These are phyloP conservation scores for Chrosomus eos DNA, from an alignment of 2,797 vertebrate species.

Conservation along the genomic window DNA sequence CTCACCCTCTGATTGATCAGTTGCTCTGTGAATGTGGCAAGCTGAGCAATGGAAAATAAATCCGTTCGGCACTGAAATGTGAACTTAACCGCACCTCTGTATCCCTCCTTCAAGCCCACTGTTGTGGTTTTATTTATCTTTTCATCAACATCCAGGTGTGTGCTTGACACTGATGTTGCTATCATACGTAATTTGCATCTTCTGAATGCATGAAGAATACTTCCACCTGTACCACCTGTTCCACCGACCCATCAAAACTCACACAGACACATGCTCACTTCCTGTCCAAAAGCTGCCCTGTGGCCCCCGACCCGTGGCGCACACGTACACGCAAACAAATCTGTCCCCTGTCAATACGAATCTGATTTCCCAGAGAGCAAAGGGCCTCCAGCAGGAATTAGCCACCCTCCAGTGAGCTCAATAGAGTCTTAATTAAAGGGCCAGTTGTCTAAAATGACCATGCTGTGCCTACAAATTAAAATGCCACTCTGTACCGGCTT, in stretches of 20 bases:
- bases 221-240: constrained; percentile 23
- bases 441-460: constrained; percentile 54
- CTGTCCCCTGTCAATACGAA: constrained; percentile 30
- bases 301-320: background rate
- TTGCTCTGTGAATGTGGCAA: constrained; percentile 64
- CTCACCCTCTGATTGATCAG: constrained; percentile 66
- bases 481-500: constrained; percentile 16
- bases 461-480: constrained; percentile 57
- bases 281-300: constrained; percentile 20
- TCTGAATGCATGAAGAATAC: constrained; percentile 34
- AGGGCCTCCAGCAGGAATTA: constrained; percentile 47
- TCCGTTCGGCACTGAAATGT: constrained; percentile 61
- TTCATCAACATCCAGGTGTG: constrained; percentile 47
- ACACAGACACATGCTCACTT: background rate
- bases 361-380: constrained; percentile 40
- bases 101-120: constrained; percentile 7
- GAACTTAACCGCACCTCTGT: background rate
- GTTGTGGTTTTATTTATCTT: constrained; percentile 38
- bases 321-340: constrained; percentile 23
- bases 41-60: constrained; percentile 65
- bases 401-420: constrained; percentile 51
- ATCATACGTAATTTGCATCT: constrained; percentile 53
- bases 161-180: constrained; percentile 58
- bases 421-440: constrained; percentile 57
- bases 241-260: constrained; percentile 19